These are phyloP conservation scores for Oryzias curvinotus DNA, from an alignment of 2,113 vertebrate species.

Conservation along the genomic window DNA sequence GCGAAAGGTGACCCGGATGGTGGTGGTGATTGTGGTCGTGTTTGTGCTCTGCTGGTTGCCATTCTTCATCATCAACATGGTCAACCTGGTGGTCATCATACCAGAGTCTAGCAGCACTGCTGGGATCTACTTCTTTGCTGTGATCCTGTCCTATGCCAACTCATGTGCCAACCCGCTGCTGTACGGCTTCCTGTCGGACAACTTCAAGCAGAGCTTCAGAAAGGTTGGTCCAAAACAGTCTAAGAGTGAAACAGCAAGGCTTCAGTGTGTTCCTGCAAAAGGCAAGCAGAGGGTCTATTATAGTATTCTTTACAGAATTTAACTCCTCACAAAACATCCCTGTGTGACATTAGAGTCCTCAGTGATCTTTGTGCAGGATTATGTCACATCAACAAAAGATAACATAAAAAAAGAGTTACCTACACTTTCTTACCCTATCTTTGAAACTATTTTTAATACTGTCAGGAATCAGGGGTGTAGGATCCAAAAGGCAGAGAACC, in stretches of 20 bases:
- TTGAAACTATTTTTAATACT: too few species aligned
- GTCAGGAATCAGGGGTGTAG: too few species aligned
- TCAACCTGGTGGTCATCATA: constrained; percentile 88
- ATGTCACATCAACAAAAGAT: too few species aligned
- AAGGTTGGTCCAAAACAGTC: constrained; percentile 71
- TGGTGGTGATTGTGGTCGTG: constrained; percentile 91
- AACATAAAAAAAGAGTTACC: too few species aligned
- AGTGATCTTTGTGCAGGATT: too few species aligned
- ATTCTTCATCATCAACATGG: constrained; percentile 90
- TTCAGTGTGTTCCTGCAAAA: background rate
- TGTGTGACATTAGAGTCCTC: too few species aligned
- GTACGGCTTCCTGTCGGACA: constrained; percentile 91
- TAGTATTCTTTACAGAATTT: too few species aligned
- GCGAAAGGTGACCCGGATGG: constrained; percentile 90
- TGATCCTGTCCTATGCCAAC: constrained; percentile 91
- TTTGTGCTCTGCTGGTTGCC: constrained; percentile 96
- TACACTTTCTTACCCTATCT: too few species aligned
- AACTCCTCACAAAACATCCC: too few species aligned
- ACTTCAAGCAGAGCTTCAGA: constrained; percentile 94
- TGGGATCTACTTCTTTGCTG: constrained; percentile 88
- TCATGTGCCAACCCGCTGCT: constrained; percentile 95
- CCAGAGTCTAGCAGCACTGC: constrained; percentile 83
- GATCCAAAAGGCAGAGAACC: too few species aligned
- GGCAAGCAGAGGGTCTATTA: background rate
- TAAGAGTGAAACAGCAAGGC: background rate